phyloP scores from a whole-genome alignment of 2,113 vertebrate genomes.

The Corapipo altera region DNA sequence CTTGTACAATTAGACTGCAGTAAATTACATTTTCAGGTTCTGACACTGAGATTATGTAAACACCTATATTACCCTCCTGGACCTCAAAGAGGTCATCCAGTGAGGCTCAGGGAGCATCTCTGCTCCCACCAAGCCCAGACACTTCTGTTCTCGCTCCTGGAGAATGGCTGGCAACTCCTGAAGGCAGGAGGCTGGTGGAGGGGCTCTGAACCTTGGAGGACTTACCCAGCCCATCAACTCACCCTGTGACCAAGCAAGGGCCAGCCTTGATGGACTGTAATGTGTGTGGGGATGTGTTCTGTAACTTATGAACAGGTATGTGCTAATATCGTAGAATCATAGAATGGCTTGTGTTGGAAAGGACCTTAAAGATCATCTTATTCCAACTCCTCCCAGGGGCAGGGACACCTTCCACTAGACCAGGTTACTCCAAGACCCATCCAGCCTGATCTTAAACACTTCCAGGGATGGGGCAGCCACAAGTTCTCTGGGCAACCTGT shows the following conservation, averaged over 20 bases:
- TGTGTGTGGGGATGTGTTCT: background rate
- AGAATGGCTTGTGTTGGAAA: background rate
- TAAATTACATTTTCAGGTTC: background rate
- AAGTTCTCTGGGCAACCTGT: background rate
- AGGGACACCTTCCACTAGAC: background rate
- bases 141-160: background rate
- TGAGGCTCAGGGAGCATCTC: background rate
- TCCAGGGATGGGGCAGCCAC: background rate
- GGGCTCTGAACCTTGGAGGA: background rate
- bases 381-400: background rate
- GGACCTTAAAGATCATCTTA: background rate
- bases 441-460: background rate
- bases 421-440: background rate
- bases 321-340: background rate
- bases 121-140: background rate
- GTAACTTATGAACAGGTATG: no score
- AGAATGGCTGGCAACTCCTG: background rate
- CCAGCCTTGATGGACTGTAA: background rate
- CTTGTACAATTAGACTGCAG: background rate
- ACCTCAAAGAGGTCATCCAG: background rate
- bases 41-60: background rate
- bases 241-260: background rate
- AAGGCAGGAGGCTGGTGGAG: background rate
- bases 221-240: background rate
- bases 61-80: background rate